Percentiles rank a stretch among this genome's conserved stretches.
These are phyloP conservation scores for Gortyna flavago DNA, from an alignment of 2,888 invertebrate species.

Conservation along the genomic window DNA sequence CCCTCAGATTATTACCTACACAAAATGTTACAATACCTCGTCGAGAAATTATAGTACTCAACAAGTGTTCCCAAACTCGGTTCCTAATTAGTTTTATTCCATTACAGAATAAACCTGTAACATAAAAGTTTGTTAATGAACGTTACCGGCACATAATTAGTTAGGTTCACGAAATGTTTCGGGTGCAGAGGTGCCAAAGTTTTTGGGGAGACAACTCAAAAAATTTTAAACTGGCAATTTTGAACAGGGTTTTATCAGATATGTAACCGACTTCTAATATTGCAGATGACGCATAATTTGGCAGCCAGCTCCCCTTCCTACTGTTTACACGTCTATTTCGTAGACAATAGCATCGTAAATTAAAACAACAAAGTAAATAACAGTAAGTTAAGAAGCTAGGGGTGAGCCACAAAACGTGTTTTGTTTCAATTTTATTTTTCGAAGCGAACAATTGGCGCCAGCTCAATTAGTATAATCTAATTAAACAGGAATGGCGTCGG, in stretches of 20 bases:
- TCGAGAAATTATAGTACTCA: conserved; percentile 54
- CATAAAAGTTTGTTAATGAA: conserved; percentile 50
- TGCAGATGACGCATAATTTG: conserved; percentile 44
- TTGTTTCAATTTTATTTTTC: conserved; percentile 74
- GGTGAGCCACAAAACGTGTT: conserved; percentile 66
- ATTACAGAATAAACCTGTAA: conserved; percentile 50
- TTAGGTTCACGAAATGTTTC: conserved; percentile 45
- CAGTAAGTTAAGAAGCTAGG: conserved; percentile 64
- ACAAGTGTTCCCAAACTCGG: conserved; percentile 55
- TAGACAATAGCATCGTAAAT: conserved; percentile 51
- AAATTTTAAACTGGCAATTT: conserved; percentile 1
- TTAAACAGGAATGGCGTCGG: conserved; percentile 77
- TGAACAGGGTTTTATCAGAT: conserved; percentile 12
- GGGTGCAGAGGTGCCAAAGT: conserved; percentile 17
- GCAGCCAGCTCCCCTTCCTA: conserved; percentile 31
- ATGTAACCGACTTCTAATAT: conserved; percentile 7
- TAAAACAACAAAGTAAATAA: conserved; percentile 65
- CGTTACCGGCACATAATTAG: conserved; percentile 56
- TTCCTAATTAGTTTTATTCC: conserved; percentile 55
- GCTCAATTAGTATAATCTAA: conserved; percentile 85
- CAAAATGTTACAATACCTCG: conserved; percentile 66
- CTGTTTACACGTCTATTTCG: conserved; percentile 55
- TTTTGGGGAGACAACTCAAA: conserved; percentile 1
- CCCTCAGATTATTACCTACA: conserved; percentile 53
- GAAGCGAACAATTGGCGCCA: conserved; percentile 75